phyloP scores from a whole-genome alignment of 2,888 invertebrate genomes.

The Leucoptera coffeella region DNA sequence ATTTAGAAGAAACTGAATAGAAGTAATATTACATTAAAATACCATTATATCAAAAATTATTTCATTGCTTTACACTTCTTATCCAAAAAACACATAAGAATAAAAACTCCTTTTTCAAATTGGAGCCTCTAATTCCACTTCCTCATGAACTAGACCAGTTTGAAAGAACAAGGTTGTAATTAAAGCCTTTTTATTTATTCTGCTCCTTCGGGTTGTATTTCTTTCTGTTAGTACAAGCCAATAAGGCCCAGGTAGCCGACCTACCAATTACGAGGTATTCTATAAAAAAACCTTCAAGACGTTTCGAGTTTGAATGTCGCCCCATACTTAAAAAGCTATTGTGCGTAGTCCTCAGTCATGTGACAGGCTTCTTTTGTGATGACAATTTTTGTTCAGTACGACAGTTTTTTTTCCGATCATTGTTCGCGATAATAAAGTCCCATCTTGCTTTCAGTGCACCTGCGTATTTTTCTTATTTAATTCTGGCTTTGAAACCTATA shows the following conservation, averaged over 20 bases:
- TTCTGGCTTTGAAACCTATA: too few relatives aligned
- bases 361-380: constrained; percentile 49
- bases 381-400: constrained; percentile 14
- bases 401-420: constrained; percentile 17
- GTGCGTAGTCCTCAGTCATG: constrained; percentile 39
- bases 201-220: too few relatives aligned
- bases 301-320: constrained; percentile 40
- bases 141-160: too few relatives aligned
- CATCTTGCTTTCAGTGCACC: constrained; percentile 32
- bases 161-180: too few relatives aligned
- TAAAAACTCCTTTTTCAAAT: too few relatives aligned
- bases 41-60: too few relatives aligned
- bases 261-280: constrained; percentile 46
- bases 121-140: too few relatives aligned
- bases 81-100: too few relatives aligned
- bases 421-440: constrained; percentile 19
- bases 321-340: constrained; percentile 38
- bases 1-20: too few relatives aligned
- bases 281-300: constrained; percentile 43
- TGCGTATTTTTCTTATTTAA: constrained; percentile 14
- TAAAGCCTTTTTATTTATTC: constrained; percentile 9
- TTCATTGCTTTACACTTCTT: too few relatives aligned
- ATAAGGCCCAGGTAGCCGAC: constrained; percentile 46
- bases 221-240: too few relatives aligned
- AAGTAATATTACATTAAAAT: too few relatives aligned